phyloP scores from a whole-genome alignment of 2,797 vertebrate species.

The Xiphophorus birchmanni region DNA sequence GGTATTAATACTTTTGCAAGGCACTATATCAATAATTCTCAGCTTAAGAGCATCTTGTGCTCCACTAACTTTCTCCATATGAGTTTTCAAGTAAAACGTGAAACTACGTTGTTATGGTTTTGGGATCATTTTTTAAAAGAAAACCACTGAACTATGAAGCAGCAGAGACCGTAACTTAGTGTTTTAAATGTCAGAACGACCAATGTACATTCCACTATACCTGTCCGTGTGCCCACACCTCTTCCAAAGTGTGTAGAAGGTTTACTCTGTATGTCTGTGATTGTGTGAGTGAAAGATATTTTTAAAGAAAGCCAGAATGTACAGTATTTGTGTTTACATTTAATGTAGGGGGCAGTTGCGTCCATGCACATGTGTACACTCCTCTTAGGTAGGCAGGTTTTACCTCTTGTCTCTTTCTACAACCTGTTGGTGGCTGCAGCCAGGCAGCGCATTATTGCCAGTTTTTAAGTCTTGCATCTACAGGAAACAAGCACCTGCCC shows the following conservation, averaged over 20 bases:
- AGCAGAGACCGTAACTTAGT: slow-evolving; percentile 77
- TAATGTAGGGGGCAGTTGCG: slow-evolving; percentile 53
- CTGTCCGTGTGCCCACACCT: slow-evolving; percentile 47
- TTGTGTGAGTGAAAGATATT: slow-evolving; percentile 48
- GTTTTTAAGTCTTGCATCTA: slow-evolving; percentile 58
- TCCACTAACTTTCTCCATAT: background rate
- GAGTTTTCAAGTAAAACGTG: slow-evolving; percentile 64
- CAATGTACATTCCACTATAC: slow-evolving; percentile 74
- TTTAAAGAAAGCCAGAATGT: slow-evolving; percentile 61
- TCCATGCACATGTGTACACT: slow-evolving; percentile 54
- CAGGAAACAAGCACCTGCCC: slow-evolving; percentile 69
- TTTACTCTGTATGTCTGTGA: slow-evolving; percentile 46
- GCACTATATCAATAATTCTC: background rate
- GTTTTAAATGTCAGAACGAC: slow-evolving; percentile 59
- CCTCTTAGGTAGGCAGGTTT: slow-evolving; percentile 62
- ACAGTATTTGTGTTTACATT: slow-evolving; percentile 56
- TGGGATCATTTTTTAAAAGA: slow-evolving; percentile 68
- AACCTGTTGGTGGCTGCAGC: slow-evolving; percentile 36
- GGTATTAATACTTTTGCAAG: background rate
- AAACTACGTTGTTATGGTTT: slow-evolving; percentile 59
- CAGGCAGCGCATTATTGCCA: slow-evolving; percentile 55
- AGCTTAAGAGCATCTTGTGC: background rate
- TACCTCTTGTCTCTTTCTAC: slow-evolving; percentile 66
- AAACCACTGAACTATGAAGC: slow-evolving; percentile 56
- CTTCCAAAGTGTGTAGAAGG: slow-evolving; percentile 62